phyloP scores from a whole-genome alignment of 2,113 vertebrate genomes.

The Narcine bancroftii region DNA sequence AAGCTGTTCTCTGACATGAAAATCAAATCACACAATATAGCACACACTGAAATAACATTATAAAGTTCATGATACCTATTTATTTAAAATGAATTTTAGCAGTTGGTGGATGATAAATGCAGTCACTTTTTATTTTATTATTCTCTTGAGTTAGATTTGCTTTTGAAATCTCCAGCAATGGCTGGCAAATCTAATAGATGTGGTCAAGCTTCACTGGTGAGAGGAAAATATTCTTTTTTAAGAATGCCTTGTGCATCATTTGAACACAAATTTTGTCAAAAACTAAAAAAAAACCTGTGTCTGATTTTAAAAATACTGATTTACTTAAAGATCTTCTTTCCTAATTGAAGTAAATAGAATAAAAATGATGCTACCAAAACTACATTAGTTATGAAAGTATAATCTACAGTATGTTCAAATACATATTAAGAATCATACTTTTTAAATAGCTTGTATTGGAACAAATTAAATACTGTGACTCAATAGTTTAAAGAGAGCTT shows the following conservation, averaged over 20 bases:
- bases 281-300: constrained; percentile 41
- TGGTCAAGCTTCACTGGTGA: neutral
- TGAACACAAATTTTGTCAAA: constrained; percentile 40
- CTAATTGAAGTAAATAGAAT: neutral
- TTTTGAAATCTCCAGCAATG: neutral
- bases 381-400: neutral
- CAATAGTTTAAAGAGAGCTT: no score
- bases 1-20: neutral
- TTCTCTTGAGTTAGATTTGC: constrained; percentile 45
- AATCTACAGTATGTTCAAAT: neutral
- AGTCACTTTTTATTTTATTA: constrained; percentile 45
- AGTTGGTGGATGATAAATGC: constrained; percentile 45
- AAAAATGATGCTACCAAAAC: neutral
- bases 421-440: neutral
- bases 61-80: constrained; percentile 5
- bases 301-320: constrained; percentile 42
- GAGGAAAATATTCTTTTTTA: constrained; percentile 10
- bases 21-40: neutral
- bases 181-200: neutral
- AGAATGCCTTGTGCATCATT: constrained; percentile 16
- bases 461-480: neutral
- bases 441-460: neutral
- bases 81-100: constrained; percentile 23
- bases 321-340: constrained; percentile 28
- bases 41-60: neutral